These are phyloP conservation scores for Oconnorella tubifera DNA, from an alignment of 2,888 invertebrate genomes.

Conservation along the genomic window DNA sequence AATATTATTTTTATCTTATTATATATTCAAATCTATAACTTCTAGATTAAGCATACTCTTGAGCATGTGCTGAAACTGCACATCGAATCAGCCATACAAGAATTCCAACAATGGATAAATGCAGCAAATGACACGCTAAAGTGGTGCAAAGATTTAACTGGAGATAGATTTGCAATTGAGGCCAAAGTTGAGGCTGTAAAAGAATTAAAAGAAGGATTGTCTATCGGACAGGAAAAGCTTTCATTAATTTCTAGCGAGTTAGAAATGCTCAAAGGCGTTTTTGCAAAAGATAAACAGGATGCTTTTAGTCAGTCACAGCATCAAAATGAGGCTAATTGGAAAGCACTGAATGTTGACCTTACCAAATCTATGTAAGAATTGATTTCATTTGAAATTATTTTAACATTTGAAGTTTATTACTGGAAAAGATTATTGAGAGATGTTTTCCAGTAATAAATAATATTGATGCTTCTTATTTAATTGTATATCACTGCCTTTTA, in stretches of 20 bases:
- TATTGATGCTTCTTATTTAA: no score
- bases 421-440: no score
- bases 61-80: conserved; percentile 79
- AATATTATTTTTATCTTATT: no score
- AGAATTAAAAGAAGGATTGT: conserved; percentile 61
- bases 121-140: conserved; percentile 80
- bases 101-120: conserved; percentile 74
- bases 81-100: conserved; percentile 77
- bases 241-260: conserved; percentile 70
- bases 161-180: conserved; percentile 82
- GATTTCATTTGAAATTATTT: neutral
- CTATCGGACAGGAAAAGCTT: conserved; percentile 65
- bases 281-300: conserved; percentile 26
- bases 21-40: neutral
- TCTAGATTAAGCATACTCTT: conserved; percentile 56
- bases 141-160: conserved; percentile 78
- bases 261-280: conserved; percentile 58
- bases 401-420: no score
- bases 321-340: neutral
- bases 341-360: conserved; percentile 2
- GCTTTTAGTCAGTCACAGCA: conserved; percentile 1
- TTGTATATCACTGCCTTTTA: no score
- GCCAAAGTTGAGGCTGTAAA: conserved; percentile 71
- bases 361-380: conserved; percentile 4
- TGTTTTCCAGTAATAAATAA: no score